These are phyloP conservation scores for Triplophysa tibetana DNA, from an alignment of 2,113 vertebrate genomes.

Conservation along the genomic window DNA sequence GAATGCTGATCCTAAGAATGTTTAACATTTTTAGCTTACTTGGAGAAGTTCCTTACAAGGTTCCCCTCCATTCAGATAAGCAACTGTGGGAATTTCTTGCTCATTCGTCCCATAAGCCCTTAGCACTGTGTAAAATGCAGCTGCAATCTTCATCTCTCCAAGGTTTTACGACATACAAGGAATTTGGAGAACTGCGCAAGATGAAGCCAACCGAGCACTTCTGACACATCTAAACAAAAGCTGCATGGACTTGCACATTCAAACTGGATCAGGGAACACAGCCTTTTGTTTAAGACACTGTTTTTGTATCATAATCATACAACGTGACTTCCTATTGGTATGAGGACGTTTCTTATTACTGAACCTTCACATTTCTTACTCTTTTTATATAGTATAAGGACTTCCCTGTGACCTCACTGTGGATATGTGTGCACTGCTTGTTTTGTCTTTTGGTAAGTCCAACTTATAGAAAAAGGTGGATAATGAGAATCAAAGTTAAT, in stretches of 20 bases:
- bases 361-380: constrained; percentile 49
- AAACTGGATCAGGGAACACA: constrained; percentile 68
- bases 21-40: constrained; percentile 33
- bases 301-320: constrained; percentile 38
- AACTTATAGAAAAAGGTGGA: constrained; percentile 12
- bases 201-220: constrained; percentile 71
- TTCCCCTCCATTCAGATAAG: constrained; percentile 20
- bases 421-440: constrained; percentile 32
- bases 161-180: constrained; percentile 63
- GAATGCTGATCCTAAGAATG: constrained; percentile 43
- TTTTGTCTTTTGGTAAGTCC: constrained; percentile 48
- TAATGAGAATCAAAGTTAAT: constrained; percentile 31
- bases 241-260: constrained; percentile 67
- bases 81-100: constrained; percentile 31
- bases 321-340: constrained; percentile 31
- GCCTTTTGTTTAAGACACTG: constrained; percentile 46
- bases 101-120: constrained; percentile 65
- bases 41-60: constrained; percentile 30
- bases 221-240: constrained; percentile 62
- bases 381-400: constrained; percentile 47
- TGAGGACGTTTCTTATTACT: constrained; percentile 39
- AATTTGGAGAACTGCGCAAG: constrained; percentile 55
- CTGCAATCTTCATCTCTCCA: constrained; percentile 63
- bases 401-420: constrained; percentile 38
- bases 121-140: constrained; percentile 49